Base-by-base conservation (phyloP, 1,140 invertebrate species). In the Pissodes strobi region DNA sequence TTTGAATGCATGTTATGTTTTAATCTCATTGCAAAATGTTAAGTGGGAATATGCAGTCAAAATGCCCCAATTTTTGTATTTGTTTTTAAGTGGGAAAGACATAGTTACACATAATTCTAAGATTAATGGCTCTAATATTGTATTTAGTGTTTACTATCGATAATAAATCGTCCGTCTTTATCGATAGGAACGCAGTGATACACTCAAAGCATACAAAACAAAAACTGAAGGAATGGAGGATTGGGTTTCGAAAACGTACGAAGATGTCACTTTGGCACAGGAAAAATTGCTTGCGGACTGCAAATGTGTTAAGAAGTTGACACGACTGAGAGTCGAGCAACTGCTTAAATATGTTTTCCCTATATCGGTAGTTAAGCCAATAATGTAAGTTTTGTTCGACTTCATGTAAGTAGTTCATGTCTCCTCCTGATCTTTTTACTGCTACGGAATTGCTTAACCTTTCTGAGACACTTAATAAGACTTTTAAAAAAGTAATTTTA, bases 321-420 rank as follows among this genome's bases (percentile, higher is more conserved):
- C 87, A 30, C 80, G 84, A 72, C 80, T 80, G 37, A 82, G 86
- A 67, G 83, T 90, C 41, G 79, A 87, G 58, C 87, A 91, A 74
- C 81, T 92, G 10, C 84, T 86, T 39, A 81, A 88, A 68, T 90
- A 88, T 77, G 90, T 93, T 71, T 92, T 93, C 79, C 89, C 89
- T 9, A 86, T 92, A 64, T 78, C 80, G 34, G 79, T 83, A 72
- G 81, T 87, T 49, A 79, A 84, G 68, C 82, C 81, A 49, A 78
- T 74, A 72, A 80, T 80, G 84, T 85, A 79, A 75, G 71, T 71
- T 43, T 43, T n/a, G 58, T 48, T 25, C 57, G 57, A 49, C 55
- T 71, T 39, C 46, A 21, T 12, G 12, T 12, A 25, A 55, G 52
- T 60, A n/a, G 1, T 43, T 17, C 39, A 12, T 43, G 17, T 8